Evolutionary conservation across 1,140 invertebrate genomes (phyloP), one percentile per base, ranked within the genome.

Genomic region (Drosophila fuyamai): DNA sequence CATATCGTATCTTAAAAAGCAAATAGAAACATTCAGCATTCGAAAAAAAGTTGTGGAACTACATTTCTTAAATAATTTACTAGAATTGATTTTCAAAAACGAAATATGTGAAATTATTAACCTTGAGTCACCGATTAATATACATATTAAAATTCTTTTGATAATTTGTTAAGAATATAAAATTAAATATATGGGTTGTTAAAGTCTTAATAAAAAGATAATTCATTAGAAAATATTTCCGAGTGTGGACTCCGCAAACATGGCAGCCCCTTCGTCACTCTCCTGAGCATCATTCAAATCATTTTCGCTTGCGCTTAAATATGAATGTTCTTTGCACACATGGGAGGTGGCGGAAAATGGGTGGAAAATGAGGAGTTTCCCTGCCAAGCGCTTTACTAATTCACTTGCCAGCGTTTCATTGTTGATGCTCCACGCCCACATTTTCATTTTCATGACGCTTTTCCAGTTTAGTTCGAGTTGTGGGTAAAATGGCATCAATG

Each of bases 281-380:
- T 44, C 16, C 50, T 9, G 9, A 16, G 51, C 61, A 36, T 56
- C 44, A 53, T 70, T 80, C 27, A 70, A 80, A 75, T 80, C 63
- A 75, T 70, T 75, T 74, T 79, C 46, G 51, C 76, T 32, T 29
- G 44, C 62, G 41, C 38, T 80, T 75, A 76, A 80, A 65, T 70
- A 80, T 80, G 75, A 72, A 78, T 78, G 78, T 53, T 74, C 50
- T 66, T 63, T 59, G 54, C 54, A 38, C 76, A 68, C 55, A 44
- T 56, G 75, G 59, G 46, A 50, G 18, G 27, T 16, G 48, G 29
- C 29, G n/a, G 29, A n/a, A 38, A 41, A 29, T 48, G 58, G 65
- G 10, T 14, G 12, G 48, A 9, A 1, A 35, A 32, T 14, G 29
- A 10, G 46, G 44, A 32, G 29, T 66, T 66, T 63, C 7, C 57